A percentile compares a stretch with the other conserved stretches of the same genome.
Evolutionary conservation across 1,140 invertebrate genomes (phyloP).

Genomic region (Drosophila miranda): DNA sequence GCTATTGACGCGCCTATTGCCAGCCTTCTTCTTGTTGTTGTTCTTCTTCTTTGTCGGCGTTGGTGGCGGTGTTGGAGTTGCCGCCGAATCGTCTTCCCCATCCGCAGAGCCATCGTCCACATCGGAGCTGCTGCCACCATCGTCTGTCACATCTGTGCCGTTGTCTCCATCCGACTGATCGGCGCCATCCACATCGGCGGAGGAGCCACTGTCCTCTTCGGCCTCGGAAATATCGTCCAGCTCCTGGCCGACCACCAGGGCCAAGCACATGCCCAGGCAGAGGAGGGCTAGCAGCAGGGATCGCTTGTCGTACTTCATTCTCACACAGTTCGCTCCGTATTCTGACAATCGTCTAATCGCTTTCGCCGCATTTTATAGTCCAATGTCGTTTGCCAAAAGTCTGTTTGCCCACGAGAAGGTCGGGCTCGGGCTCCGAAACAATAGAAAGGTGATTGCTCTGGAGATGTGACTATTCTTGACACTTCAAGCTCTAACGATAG

Average conservation of each 20-base stretch:
- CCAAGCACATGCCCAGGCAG: slow-evolving; percentile 27
- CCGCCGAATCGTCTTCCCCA: background rate
- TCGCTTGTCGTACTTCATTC: slow-evolving; percentile 55
- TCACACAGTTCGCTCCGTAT: slow-evolving; percentile 5
- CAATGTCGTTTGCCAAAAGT: background rate
- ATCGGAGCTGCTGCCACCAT: background rate
- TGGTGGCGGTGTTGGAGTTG: background rate
- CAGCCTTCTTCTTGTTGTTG: slow-evolving; percentile 22
- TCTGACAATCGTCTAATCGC: slow-evolving; percentile 12
- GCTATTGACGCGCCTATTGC: slow-evolving; percentile 5
- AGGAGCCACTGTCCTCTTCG: background rate
- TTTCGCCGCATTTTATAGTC: slow-evolving; percentile 44
- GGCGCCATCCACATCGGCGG: slow-evolving; percentile 1
- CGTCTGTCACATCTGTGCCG: background rate
- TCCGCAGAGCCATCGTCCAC: background rate
- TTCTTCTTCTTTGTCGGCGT: background rate
- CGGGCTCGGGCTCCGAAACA: background rate
- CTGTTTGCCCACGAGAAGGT: slow-evolving; percentile 36
- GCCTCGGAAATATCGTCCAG: background rate
- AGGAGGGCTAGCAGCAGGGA: slow-evolving; percentile 41
- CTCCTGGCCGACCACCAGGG: background rate
- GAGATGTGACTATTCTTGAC: too few species aligned
- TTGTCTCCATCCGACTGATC: background rate
- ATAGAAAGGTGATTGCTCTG: slow-evolving; percentile 2
- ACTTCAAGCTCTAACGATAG: too few species aligned